A percentile compares a stretch with the other conserved stretches of the same genome.
Evolutionary conservation across 92 coral and sea anemone species (phyloP).

Genomic region (Palythoa heliodiscus): DNA sequence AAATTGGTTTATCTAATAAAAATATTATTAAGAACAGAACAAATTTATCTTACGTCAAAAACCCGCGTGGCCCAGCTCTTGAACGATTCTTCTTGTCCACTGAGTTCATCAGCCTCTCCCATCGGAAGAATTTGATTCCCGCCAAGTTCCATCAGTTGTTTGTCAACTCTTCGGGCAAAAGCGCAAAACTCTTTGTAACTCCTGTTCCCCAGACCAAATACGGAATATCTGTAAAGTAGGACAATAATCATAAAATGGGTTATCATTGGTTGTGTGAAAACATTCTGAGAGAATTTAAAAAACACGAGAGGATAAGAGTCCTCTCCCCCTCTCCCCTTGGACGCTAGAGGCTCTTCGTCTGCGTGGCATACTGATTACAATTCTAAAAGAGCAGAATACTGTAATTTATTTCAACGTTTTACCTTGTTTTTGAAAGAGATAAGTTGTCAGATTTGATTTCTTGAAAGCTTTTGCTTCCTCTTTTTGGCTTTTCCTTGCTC

Average conservation of each 20-base stretch:
- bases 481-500: too few relatives aligned
- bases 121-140: slow-evolving; percentile 52
- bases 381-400: too few relatives aligned
- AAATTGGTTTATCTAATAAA: background rate
- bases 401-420: too few relatives aligned
- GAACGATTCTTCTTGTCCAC: slow-evolving; percentile 52
- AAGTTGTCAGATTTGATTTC: too few relatives aligned
- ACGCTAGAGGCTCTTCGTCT: too few relatives aligned
- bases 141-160: slow-evolving; percentile 42
- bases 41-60: slow-evolving; percentile 35
- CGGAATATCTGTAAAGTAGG: slow-evolving; percentile 38
- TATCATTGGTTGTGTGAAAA: too few relatives aligned
- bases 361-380: too few relatives aligned
- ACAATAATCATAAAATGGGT: background rate
- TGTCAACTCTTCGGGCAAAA: slow-evolving; percentile 46
- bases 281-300: too few relatives aligned
- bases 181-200: slow-evolving; percentile 56
- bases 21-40: background rate
- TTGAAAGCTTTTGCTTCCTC: too few relatives aligned
- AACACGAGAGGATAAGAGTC: too few relatives aligned
- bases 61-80: slow-evolving; percentile 54
- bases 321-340: too few relatives aligned
- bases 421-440: too few relatives aligned
- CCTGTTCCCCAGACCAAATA: slow-evolving; percentile 58
- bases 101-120: slow-evolving; percentile 54